These are phyloP conservation scores for Laticauda laticaudata DNA, from an alignment of 2,113 vertebrate species.

Conservation along the genomic window DNA sequence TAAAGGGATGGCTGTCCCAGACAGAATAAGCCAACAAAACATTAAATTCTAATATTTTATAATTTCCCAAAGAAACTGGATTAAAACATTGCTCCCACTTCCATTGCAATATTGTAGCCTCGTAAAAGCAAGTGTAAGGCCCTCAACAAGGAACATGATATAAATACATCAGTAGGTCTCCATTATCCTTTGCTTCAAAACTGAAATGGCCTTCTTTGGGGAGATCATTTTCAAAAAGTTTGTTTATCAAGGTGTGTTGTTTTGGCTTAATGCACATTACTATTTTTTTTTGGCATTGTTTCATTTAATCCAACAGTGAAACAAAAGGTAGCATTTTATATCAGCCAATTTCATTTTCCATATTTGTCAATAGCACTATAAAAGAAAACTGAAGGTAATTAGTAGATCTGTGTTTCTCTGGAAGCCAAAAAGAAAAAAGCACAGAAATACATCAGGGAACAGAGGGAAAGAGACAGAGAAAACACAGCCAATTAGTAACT, in stretches of 20 bases:
- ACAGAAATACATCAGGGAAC: constrained; percentile 21
- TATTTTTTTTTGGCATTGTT: neutral
- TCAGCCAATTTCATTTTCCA: neutral
- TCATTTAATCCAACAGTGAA: neutral
- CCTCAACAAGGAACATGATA: neutral
- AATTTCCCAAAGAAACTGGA: neutral
- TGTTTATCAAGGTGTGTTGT: neutral
- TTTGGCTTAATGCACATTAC: neutral
- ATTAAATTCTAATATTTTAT: neutral
- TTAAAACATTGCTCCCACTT: neutral
- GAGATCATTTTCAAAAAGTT: neutral
- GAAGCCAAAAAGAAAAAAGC: constrained; percentile 3
- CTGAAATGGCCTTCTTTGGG: neutral
- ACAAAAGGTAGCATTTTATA: neutral
- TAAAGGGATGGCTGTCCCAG: neutral
- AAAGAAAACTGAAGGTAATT: neutral
- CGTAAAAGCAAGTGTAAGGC: neutral
- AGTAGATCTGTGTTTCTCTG: constrained; percentile 32
- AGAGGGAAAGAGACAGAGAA: neutral
- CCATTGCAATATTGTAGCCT: neutral
- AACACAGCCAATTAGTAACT: neutral
- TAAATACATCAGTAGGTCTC: neutral
- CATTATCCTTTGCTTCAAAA: neutral
- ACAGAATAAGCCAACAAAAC: neutral
- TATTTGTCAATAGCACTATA: neutral